A percentile compares a stretch with the other conserved stretches of the same genome.
Evolutionary conservation across 2,113 vertebrate species (phyloP).

Genomic region (Edolisoma coerulescens): DNA sequence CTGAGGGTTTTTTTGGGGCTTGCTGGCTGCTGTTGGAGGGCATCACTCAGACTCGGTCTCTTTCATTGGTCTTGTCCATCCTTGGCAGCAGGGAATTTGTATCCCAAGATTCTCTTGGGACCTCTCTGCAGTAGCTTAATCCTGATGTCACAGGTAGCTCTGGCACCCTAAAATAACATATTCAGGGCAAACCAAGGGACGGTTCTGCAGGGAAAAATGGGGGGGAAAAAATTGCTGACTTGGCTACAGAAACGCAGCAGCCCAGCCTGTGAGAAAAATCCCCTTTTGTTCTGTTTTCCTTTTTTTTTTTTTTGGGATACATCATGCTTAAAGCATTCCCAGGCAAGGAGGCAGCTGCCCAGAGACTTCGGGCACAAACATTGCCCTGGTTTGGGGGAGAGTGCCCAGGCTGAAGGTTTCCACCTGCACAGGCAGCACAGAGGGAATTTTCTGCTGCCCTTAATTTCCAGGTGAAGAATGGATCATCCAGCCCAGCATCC

Average conservation of each 20-base stretch:
- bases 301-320: not conserved
- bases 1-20: not conserved
- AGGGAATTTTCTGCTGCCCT: not conserved
- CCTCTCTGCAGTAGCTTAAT: not conserved
- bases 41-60: fast-evolving
- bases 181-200: not conserved
- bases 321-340: not conserved
- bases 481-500: not conserved
- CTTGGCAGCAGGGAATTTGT: not conserved
- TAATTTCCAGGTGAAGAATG: not conserved
- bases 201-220: not conserved
- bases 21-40: not conserved
- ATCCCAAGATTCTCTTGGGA: not conserved
- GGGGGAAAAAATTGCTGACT: fast-evolving
- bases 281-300: not conserved
- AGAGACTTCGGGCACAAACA: not conserved
- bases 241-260: not conserved
- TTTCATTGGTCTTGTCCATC: not conserved
- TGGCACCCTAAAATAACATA: fast-evolving
- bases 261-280: not conserved
- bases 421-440: not conserved
- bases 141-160: not conserved
- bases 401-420: not conserved
- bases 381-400: fast-evolving
- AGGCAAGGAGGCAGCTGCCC: not conserved